Evolutionary conservation across 2,797 vertebrate genomes (phyloP).

Genomic region (Phrynocephalus vlangalii): DNA sequence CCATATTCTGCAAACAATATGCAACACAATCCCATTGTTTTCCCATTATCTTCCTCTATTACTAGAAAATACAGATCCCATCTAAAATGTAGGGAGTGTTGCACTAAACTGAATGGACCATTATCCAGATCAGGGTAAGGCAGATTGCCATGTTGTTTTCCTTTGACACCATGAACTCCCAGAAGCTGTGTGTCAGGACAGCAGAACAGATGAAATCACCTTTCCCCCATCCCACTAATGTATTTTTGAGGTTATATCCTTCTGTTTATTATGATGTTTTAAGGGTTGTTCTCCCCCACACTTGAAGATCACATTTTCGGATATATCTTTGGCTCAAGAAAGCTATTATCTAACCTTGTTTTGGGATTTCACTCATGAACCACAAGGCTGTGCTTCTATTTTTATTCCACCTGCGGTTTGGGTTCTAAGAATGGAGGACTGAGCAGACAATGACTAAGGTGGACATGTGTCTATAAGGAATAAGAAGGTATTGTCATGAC

Average conservation of each 20-base stretch:
- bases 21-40: too few species aligned
- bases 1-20: too few species aligned
- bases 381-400: neutral
- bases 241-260: neutral
- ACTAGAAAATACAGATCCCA: too few species aligned
- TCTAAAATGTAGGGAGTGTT: too few species aligned
- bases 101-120: too few species aligned
- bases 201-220: neutral
- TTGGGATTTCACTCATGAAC: too few species aligned
- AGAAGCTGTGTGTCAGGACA: neutral
- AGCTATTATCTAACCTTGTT: too few species aligned
- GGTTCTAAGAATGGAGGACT: neutral
- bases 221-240: neutral
- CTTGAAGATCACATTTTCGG: too few species aligned
- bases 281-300: too few species aligned
- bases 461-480: neutral
- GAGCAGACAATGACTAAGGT: slow-evolving; percentile 1
- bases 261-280: neutral
- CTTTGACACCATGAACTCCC: neutral
- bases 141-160: neutral
- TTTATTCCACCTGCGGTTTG: neutral
- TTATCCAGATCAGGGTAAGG: too few species aligned
- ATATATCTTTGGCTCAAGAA: too few species aligned
- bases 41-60: too few species aligned
- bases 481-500: neutral